Conservation (phyloP, 1,140 invertebrate genomes). For the Rhizoglyphus robini region DNA sequence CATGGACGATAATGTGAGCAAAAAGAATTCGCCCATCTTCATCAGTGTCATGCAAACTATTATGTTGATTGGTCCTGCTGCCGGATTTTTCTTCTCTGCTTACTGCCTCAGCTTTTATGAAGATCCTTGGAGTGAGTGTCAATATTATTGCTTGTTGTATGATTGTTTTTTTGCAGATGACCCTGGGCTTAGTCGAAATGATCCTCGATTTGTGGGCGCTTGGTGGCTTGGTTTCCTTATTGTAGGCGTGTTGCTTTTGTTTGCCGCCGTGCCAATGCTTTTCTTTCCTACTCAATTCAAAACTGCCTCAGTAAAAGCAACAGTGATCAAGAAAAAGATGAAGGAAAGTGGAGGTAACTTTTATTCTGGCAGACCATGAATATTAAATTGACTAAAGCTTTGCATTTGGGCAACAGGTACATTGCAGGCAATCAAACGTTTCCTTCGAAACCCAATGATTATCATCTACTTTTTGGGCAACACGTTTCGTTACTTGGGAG, state of each 20-base stretch:
- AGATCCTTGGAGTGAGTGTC: slow-evolving; percentile 25
- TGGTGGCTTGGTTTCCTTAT: slow-evolving; percentile 58
- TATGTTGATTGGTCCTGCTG: slow-evolving; percentile 25
- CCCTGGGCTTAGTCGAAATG: slow-evolving; percentile 23
- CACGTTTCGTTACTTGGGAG: slow-evolving; percentile 53
- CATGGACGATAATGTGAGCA: slow-evolving; percentile 31
- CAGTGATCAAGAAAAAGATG: neutral
- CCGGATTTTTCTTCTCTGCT: slow-evolving; percentile 25
- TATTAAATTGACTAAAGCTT: too few species aligned
- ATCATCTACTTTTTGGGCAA: slow-evolving; percentile 52
- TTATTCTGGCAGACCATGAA: too few species aligned
- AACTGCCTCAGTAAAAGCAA: neutral
- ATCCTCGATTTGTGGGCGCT: slow-evolving; percentile 23
- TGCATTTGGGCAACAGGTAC: slow-evolving; percentile 30
- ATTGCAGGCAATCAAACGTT: slow-evolving; percentile 42
- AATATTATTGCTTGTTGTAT: slow-evolving; percentile 11
- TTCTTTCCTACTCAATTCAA: slow-evolving; percentile 43
- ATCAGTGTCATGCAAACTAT: slow-evolving; percentile 22
- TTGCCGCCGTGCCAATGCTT: slow-evolving; percentile 47
- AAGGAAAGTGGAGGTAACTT: neutral
- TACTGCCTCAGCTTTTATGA: slow-evolving; percentile 24
- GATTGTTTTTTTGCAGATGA: slow-evolving; percentile 24
- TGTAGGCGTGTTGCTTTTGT: slow-evolving; percentile 45
- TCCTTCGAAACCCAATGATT: slow-evolving; percentile 48
- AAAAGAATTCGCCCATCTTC: slow-evolving; percentile 27